Evolutionary conservation across 2,113 vertebrate genomes (phyloP), one percentile per base, ranked within the genome.

Genomic region (Phycodurus eques): DNA sequence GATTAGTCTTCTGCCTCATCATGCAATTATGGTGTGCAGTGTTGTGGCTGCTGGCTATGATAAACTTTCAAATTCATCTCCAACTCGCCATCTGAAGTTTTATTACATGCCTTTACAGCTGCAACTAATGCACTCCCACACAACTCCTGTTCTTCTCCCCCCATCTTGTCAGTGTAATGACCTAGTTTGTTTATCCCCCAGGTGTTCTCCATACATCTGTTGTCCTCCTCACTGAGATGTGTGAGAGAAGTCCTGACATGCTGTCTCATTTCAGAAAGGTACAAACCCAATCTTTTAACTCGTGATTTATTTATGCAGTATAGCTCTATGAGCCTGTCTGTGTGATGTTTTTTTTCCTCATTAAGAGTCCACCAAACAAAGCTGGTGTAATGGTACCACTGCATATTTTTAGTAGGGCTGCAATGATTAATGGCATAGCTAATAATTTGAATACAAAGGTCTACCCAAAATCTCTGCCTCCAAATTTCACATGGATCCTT

Each of bases 201-300:
- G 97, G 97, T 90, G 98, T 99, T 90, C 96, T 99, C 85, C 97
- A 99, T 85, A 99, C 98, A 60, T 99, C 98, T 54, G 98, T 99
- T 80, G 98, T 99, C 79, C 95, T 99, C 43, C 96, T 99, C 85
- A 99, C 98, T 81, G 98, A 99, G 90, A 99, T 99, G 98, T 99
- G 97, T 88, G 98, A 99, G 92, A 94, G 98, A 91, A 99, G 96
- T 91, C 97, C 97, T 70, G 98, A 99, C 88, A 99, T 98, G 96
- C 94, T 99, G 66, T 92, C 96, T 76, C 98, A 99, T 88, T 99
- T 99, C 85, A 94, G 97, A 93, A 99, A 99, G 95, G 98, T 99
- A 94, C 53, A 88, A 54, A 73, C 14, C 43, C 15, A 77, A 10
- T 68, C 39, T 74, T 39, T 66, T 46, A 31, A 15, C 3, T 46